Conservation (phyloP, 2,888 invertebrate species). For the Ceraclea dissimilis region DNA sequence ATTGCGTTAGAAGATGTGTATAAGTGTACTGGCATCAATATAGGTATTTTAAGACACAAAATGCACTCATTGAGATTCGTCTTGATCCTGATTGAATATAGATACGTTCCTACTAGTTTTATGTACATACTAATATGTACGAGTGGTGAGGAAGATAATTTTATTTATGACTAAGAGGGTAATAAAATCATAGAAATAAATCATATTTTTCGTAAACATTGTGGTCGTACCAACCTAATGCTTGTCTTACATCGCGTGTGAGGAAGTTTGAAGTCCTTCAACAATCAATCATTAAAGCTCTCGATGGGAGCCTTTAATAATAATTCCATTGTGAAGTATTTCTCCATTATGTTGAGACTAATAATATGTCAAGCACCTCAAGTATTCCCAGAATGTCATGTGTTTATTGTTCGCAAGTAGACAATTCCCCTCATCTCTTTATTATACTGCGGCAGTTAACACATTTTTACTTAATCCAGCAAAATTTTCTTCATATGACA, state of each 20-base stretch:
- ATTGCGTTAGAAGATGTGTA: no score
- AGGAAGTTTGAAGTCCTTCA: not conserved
- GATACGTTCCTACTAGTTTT: no score
- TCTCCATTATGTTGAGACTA: not conserved
- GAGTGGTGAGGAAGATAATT: no score
- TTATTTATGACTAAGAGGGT: not conserved
- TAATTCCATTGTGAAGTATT: not conserved
- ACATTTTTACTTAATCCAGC: not conserved
- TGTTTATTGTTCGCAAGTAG: not conserved
- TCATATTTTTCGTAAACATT: not conserved
- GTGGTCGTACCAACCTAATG: no score
- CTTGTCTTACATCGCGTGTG: not conserved
- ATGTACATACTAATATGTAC: no score
- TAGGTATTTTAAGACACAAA: no score
- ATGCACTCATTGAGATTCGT: no score
- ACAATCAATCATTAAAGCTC: not conserved
- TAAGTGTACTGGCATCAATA: no score
- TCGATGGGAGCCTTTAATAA: not conserved
- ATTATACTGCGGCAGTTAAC: not conserved
- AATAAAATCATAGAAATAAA: not conserved
- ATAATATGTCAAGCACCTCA: not conserved
- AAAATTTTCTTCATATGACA: not conserved
- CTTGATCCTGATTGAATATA: no score
- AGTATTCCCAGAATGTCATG: not conserved
- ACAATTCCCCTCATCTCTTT: not conserved